phyloP scores from a whole-genome alignment of 2,113 vertebrate species.

The Furnarius figulus region DNA sequence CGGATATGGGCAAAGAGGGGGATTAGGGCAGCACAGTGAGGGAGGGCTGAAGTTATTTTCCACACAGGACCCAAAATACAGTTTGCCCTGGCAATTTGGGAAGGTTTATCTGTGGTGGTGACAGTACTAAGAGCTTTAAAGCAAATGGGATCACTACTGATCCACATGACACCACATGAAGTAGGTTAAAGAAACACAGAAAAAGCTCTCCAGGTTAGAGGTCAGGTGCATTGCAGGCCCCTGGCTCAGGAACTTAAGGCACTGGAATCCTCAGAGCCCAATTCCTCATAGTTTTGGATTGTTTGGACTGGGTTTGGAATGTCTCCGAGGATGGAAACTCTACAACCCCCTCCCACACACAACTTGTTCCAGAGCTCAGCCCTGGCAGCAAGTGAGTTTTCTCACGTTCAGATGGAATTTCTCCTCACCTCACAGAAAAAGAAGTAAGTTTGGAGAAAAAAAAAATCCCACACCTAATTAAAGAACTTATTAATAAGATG shows the following conservation, averaged over 20 bases:
- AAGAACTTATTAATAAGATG: not conserved
- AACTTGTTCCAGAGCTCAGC: not conserved
- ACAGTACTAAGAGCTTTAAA: not conserved
- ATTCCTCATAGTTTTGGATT: not conserved
- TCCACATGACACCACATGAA: not conserved
- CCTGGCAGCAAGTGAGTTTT: not conserved
- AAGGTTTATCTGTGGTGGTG: not conserved
- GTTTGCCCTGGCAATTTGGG: not conserved
- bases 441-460: not conserved
- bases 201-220: not conserved
- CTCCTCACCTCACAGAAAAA: not conserved
- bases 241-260: not conserved
- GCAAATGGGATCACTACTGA: not conserved
- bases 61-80: not conserved
- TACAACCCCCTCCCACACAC: fast-evolving
- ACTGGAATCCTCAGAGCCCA: not conserved
- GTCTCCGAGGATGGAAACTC: not conserved
- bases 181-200: not conserved
- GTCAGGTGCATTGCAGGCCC: not conserved
- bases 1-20: fast-evolving
- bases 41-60: not conserved
- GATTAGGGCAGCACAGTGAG: fast-evolving
- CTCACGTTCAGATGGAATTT: not conserved
- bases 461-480: conserved; percentile 6
- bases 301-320: not conserved